These are phyloP conservation scores for Leptogaster cylindrica DNA, from an alignment of 2,888 invertebrate genomes.

Conservation along the genomic window DNA sequence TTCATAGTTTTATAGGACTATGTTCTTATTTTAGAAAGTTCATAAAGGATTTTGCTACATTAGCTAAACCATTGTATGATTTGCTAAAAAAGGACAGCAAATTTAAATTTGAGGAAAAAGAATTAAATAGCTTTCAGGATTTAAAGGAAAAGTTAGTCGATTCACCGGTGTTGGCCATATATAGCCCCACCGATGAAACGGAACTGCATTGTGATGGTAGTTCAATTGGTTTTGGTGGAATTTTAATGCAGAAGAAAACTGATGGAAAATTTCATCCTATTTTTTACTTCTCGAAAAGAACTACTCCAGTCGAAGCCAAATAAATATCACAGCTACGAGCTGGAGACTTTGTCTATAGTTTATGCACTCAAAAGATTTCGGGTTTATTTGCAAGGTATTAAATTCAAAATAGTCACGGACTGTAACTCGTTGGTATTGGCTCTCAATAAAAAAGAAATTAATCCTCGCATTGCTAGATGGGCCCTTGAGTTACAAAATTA, in stretches of 20 bases:
- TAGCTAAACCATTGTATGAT: no score
- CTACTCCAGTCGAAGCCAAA: background rate
- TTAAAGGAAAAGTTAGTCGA: constrained; percentile 1
- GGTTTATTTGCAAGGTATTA: no score
- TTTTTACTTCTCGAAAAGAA: no score
- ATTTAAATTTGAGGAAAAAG: background rate
- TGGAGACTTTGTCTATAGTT: constrained; percentile 48
- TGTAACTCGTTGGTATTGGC: no score
- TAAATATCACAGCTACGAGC: constrained; percentile 52
- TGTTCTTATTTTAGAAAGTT: no score
- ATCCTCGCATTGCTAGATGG: constrained; percentile 53
- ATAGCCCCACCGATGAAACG: constrained; percentile 48
- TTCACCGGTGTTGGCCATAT: constrained; percentile 16
- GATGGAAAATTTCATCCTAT: no score
- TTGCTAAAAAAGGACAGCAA: background rate
- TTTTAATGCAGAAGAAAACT: background rate
- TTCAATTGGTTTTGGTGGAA: no score
- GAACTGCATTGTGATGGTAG: no score
- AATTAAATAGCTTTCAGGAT: constrained; percentile 34
- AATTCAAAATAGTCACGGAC: no score
- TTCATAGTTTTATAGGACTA: no score
- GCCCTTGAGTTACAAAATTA: constrained; percentile 49
- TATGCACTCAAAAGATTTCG: constrained; percentile 51
- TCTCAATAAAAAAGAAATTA: constrained; percentile 52
- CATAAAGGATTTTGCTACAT: no score